phyloP scores from a whole-genome alignment of 2,113 vertebrate species.

The Oreochromis tanganicae region DNA sequence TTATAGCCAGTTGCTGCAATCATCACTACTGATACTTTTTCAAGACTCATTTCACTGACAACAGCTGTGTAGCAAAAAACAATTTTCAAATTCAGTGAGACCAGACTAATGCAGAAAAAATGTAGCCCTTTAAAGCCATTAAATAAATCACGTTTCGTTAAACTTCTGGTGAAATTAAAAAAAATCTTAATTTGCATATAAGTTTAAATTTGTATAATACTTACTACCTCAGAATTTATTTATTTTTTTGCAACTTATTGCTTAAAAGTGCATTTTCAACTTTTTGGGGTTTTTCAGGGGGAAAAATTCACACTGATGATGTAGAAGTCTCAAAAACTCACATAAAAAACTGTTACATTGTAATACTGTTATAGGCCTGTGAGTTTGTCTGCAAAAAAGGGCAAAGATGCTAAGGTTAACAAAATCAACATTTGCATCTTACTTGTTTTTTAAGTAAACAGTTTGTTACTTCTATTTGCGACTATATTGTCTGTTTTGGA shows the following conservation, averaged over 20 bases:
- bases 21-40: background rate
- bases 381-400: background rate
- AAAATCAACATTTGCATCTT: background rate
- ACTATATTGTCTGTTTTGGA: background rate
- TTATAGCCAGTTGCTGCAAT: background rate
- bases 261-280: background rate
- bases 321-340: background rate
- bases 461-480: background rate
- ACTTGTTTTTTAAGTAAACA: background rate
- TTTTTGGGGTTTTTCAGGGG: background rate
- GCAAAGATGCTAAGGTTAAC: background rate
- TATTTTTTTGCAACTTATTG: background rate
- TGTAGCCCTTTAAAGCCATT: too few species aligned
- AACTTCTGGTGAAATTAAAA: too few species aligned
- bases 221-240: background rate
- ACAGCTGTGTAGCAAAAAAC: background rate
- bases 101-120: background rate
- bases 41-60: background rate
- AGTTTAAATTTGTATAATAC: background rate
- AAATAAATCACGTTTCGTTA: too few species aligned
- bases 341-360: background rate
- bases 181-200: background rate
- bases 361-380: background rate
- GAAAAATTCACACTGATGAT: background rate
- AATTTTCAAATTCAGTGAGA: background rate